Base-by-base conservation (phyloP, 2,113 vertebrate genomes). In the Macquaria australasica region DNA sequence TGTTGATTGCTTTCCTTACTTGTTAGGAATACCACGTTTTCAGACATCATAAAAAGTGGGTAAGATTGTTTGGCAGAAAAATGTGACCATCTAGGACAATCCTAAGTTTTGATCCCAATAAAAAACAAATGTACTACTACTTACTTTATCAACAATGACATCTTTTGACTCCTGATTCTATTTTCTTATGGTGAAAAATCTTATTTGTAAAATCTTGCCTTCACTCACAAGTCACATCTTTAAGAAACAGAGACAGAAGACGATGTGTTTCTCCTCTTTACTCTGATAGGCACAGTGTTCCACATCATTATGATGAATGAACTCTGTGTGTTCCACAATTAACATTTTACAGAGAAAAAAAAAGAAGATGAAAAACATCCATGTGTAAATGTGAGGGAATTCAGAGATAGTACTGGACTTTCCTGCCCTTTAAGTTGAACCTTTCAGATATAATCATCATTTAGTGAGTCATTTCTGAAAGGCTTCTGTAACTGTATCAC, bases 371-470 rank as follows among this genome's bases (percentile, higher is more conserved):
- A 78, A 59, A 60, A 68, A 37, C 16, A 41, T 12, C 3, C 2
- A 74, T 0, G 0, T 45, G 2, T 43, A 5, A 31, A 23, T 69
- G 37, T 63, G 2, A 71, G 50, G 70, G 79, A 68, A 68, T 62
- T 77, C 16, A 53, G 31, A 66, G 43, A 58, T 15, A 41, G 37
- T 31, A 5, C 25, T 77, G 86, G 81, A 89, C 62, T 91, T 92
- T 85, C 73, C 62, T 85, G 86, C 76, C 87, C 88, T 94, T 92
- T 91, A 62, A 25, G 18, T 10, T 73, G 9, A 86, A 79, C 28
- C 4, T 84, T 86, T 80, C 62, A 73, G 9, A 67, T 39, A 4
- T 8, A 34, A 10, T 75, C 53, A 56, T 56, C 21, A 37, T 28
- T 21, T 3, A 20, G 23, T 93, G 89, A 93, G 48, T 92, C 89